These are phyloP conservation scores for Galaxias olidus DNA, from an alignment of 2,797 vertebrate genomes.

Conservation along the genomic window DNA sequence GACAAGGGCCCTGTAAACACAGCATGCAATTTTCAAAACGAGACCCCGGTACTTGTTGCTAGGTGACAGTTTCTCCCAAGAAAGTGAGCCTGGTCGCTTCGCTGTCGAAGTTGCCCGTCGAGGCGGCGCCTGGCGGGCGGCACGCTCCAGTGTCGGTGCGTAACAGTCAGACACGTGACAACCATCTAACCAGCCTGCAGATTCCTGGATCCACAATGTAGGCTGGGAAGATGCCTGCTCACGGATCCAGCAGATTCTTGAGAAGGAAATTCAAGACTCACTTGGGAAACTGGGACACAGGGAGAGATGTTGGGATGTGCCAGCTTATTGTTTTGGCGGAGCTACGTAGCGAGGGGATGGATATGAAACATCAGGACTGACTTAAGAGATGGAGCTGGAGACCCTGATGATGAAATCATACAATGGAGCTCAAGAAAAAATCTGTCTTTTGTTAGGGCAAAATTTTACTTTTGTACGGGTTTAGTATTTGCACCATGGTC, in stretches of 20 bases:
- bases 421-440: no score
- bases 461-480: no score
- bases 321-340: constrained; percentile 14
- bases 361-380: neutral
- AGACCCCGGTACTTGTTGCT: no score
- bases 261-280: no score
- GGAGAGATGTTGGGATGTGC: neutral
- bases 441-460: no score
- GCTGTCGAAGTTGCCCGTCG: constrained; percentile 4
- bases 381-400: neutral
- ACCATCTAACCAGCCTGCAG: constrained; percentile 99
- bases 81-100: neutral
- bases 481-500: no score
- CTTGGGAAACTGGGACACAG: constrained; percentile 13
- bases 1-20: no score
- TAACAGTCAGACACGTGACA: constrained; percentile 84
- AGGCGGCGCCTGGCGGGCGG: constrained; percentile 1
- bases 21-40: no score
- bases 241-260: constrained; percentile 56
- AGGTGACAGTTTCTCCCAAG: neutral
- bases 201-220: constrained; percentile 93
- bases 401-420: no score
- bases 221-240: constrained; percentile 92
- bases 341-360: constrained; percentile 10
- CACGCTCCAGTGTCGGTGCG: constrained; percentile 48